Percentiles rank a stretch among this genome's conserved stretches.
Evolutionary conservation across 2,113 vertebrate genomes (phyloP).

Genomic region (Phylloscopus trochilus): DNA sequence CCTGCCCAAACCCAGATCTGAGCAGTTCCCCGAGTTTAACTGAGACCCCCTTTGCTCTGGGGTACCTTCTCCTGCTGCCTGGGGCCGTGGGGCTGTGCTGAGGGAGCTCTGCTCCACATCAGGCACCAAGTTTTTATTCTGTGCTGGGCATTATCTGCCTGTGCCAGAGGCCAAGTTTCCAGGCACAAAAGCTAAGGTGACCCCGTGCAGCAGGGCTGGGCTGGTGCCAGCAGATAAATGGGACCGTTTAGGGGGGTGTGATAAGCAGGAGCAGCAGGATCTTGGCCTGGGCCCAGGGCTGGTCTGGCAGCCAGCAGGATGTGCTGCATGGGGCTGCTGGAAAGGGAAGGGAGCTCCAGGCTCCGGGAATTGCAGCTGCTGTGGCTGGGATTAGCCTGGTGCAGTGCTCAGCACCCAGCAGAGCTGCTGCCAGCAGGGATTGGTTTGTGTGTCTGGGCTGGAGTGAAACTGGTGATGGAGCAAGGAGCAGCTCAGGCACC

Average conservation of each 20-base stretch:
- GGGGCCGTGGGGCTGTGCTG: accelerated
- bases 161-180: background rate
- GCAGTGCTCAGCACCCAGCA: accelerated
- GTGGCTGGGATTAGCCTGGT: background rate
- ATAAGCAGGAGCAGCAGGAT: background rate
- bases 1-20: accelerated
- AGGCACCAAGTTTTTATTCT: background rate
- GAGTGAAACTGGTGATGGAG: accelerated
- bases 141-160: background rate
- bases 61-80: background rate
- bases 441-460: background rate
- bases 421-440: background rate
- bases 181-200: background rate
- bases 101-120: background rate
- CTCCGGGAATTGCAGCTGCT: background rate
- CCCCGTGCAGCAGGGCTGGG: background rate
- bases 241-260: background rate
- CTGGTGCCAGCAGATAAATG: slow-evolving; percentile 23
- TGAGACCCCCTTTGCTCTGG: background rate
- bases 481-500: accelerated
- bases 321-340: background rate
- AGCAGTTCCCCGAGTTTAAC: background rate
- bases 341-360: background rate
- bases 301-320: background rate
- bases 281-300: background rate